phyloP scores from a whole-genome alignment of 2,797 vertebrate species.

The Chromobotia macracanthus region DNA sequence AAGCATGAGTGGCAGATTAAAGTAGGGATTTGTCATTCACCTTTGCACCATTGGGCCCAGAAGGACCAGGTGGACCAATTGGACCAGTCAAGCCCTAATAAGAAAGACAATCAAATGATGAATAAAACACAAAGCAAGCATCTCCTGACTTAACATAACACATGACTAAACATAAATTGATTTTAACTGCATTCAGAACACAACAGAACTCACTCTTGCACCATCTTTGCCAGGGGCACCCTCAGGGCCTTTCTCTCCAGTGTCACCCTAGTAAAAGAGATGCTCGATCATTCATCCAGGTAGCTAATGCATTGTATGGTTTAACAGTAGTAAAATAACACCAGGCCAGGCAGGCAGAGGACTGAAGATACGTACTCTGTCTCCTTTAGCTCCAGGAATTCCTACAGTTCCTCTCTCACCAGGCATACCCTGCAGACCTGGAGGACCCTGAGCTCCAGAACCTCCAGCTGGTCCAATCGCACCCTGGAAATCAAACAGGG shows the following conservation, averaged over 20 bases:
- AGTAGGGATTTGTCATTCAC: conserved; percentile 68
- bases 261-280: conserved; percentile 82
- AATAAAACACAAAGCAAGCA: conserved; percentile 1
- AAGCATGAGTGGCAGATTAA: not conserved
- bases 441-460: conserved; percentile 86
- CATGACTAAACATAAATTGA: not conserved
- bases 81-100: conserved; percentile 92
- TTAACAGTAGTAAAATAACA: not conserved
- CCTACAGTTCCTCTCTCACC: conserved; percentile 93
- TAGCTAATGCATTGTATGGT: not conserved
- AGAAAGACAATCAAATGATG: conserved; percentile 22
- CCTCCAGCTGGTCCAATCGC: conserved; percentile 86
- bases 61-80: conserved; percentile 92
- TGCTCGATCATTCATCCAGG: not conserved
- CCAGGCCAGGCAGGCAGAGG: not conserved
- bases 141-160: not conserved
- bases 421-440: conserved; percentile 96
- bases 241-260: conserved; percentile 92
- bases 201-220: conserved; percentile 82
- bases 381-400: conserved; percentile 91
- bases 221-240: conserved; percentile 95
- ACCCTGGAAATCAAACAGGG: conserved; percentile 75
- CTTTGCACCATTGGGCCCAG: conserved; percentile 93
- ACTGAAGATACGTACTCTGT: conserved; percentile 83
- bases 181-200: not conserved